Conservation (phyloP, 2,888 invertebrate genomes). For the Drosophila buzzatii region DNA sequence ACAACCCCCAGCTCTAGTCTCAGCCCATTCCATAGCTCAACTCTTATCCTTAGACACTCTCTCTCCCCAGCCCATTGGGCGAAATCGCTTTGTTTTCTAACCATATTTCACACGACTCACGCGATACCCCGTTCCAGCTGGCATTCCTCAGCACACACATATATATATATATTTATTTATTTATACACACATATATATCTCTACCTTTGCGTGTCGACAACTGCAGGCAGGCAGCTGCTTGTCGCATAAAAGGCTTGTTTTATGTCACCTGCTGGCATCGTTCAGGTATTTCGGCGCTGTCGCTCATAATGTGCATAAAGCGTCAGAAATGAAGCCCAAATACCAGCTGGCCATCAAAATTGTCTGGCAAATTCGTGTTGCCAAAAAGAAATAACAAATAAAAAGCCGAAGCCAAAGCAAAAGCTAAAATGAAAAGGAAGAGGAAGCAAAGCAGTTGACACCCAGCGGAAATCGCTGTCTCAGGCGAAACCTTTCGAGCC, state of each 20-base stretch:
- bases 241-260: conserved; percentile 79
- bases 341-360: conserved; percentile 42
- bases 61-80: not conserved
- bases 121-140: conserved; percentile 54
- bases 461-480: conserved; percentile 30
- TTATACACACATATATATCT: not conserved
- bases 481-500: conserved; percentile 14
- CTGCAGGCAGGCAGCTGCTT: conserved; percentile 47
- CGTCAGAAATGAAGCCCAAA: conserved; percentile 60
- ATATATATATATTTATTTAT: not conserved
- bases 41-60: not conserved
- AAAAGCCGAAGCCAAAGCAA: not conserved
- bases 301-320: conserved; percentile 69
- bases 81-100: conserved; percentile 24
- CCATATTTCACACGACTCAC: conserved; percentile 60
- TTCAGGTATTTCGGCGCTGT: conserved; percentile 43
- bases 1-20: not conserved
- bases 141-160: conserved; percentile 34
- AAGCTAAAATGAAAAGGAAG: too few relatives aligned
- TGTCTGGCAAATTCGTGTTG: conserved; percentile 47
- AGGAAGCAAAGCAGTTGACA: conserved; percentile 18
- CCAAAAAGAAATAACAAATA: conserved; percentile 1
- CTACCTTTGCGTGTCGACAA: conserved; percentile 71
- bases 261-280: conserved; percentile 70
- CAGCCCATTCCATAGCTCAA: not conserved